These are phyloP conservation scores for Alligator sinensis DNA, from an alignment of 2,113 vertebrate species.

Conservation along the genomic window DNA sequence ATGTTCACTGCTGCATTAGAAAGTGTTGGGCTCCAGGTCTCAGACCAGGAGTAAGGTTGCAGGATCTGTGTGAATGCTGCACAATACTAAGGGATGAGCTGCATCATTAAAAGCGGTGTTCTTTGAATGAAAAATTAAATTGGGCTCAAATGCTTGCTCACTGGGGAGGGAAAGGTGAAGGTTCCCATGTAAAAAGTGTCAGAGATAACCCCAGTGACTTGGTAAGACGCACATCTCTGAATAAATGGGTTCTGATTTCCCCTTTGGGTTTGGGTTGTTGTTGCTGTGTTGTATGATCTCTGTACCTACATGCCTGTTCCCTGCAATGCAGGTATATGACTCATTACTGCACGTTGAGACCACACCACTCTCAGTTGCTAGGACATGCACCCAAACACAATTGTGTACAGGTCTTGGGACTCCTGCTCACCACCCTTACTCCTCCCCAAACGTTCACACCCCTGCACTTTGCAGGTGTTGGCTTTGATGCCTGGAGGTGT, in stretches of 20 bases:
- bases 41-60: no score
- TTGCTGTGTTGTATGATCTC: not conserved
- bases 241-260: not conserved
- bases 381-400: not conserved
- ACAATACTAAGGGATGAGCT: not conserved
- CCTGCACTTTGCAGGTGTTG: not conserved
- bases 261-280: not conserved
- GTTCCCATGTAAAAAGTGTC: not conserved
- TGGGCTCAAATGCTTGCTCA: not conserved
- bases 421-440: not conserved
- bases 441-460: not conserved
- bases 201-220: not conserved
- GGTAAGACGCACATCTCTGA: not conserved
- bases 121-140: not conserved
- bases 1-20: no score
- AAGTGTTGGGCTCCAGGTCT: not conserved
- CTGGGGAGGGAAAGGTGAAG: not conserved
- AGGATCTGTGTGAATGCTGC: not conserved
- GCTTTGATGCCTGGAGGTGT: not conserved
- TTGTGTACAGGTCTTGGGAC: not conserved
- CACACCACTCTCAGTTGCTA: not conserved
- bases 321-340: not conserved
- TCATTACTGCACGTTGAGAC: not conserved
- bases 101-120: not conserved
- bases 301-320: not conserved